Conservation (phyloP, 2,797 vertebrate species). For the Tokudaia muenninki region DNA sequence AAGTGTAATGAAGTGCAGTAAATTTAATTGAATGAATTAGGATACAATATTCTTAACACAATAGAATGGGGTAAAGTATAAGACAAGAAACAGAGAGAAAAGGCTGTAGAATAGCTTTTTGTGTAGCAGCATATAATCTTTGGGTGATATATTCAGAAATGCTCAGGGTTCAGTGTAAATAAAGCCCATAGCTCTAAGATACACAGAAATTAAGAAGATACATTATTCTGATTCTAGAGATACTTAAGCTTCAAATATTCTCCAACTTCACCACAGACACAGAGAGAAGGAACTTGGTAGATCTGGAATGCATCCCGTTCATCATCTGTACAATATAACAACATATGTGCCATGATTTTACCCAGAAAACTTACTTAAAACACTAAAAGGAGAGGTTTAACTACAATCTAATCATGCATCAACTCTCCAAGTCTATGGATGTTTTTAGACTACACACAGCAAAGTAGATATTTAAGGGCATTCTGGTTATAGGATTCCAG, state of each 20-base stretch:
- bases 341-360: background rate
- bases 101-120: background rate
- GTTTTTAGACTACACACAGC: background rate
- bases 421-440: background rate
- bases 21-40: conserved; percentile 26
- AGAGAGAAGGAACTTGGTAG: background rate
- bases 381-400: background rate
- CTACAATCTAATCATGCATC: background rate
- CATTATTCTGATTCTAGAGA: background rate
- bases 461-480: background rate
- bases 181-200: background rate
- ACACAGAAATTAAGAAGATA: background rate
- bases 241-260: background rate
- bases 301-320: background rate
- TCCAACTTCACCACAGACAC: background rate
- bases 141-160: background rate
- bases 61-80: background rate
- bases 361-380: background rate
- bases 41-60: background rate
- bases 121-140: background rate
- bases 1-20: background rate
- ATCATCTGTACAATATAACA: background rate
- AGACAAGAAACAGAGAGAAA: background rate
- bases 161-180: background rate
- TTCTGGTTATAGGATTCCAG: background rate